phyloP scores from a whole-genome alignment of 2,113 vertebrate species.

The Sula dactylatra region DNA sequence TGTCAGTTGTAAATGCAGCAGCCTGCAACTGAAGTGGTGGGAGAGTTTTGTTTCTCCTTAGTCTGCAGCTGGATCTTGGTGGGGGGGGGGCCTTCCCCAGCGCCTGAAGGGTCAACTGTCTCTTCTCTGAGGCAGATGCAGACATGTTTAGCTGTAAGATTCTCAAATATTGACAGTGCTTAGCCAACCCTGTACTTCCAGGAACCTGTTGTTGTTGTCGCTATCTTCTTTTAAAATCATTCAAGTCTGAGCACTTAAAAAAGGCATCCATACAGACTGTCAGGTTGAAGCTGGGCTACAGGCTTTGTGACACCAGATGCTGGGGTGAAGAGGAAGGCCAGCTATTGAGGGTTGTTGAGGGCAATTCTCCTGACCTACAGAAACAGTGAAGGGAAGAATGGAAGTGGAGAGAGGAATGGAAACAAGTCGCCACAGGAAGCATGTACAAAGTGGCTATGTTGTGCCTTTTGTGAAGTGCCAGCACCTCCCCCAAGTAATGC shows the following conservation, averaged over 20 bases:
- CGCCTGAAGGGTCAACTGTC: conserved; percentile 36
- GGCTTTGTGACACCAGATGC: background rate
- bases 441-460: background rate
- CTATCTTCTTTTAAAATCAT: background rate
- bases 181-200: background rate
- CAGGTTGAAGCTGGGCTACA: background rate
- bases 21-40: background rate
- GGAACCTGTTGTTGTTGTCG: background rate
- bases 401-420: background rate
- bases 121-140: conserved; percentile 13
- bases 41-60: conserved; percentile 21
- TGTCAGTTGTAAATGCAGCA: conserved; percentile 47
- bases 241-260: background rate
- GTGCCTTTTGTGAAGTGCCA: background rate
- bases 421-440: background rate
- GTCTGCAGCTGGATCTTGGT: conserved; percentile 11
- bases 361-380: background rate
- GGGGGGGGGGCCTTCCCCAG: background rate
- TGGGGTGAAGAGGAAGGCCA: background rate
- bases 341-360: background rate
- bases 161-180: background rate
- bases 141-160: background rate
- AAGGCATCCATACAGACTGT: background rate
- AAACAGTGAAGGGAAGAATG: background rate
- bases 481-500: background rate